Base-by-base conservation (phyloP, 2,888 invertebrate genomes). In the Itoplectis maculator region DNA sequence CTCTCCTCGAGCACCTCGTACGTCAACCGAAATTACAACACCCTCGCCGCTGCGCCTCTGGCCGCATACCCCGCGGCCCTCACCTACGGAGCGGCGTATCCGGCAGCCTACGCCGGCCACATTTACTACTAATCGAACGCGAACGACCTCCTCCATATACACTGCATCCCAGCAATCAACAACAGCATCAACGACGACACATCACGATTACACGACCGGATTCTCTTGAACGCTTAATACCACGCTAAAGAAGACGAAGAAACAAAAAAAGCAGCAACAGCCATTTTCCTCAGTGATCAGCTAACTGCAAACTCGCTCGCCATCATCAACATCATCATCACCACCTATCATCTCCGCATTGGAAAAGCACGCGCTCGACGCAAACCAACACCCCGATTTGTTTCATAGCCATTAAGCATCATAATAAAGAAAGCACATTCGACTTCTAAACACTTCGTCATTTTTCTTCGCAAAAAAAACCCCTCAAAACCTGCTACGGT, bases 1-100 rank as follows among this genome's bases (percentile, higher is more conserved):
- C 94, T 95, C 1, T 94, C 95, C 0, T 94, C 94, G 87, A 95
- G 95, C 91, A 94, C 94, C 5, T 95, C 95, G 89, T 94, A 94
- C 84, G 91, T 95, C 87, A 93, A 95, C 56, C 93, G 95, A 85
- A 94, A 95, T 90, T 94, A 94, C 93, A 95, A 95, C 85, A 93
- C 94, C 9, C 91, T 94, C 29, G 94, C 94, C 9, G 93, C 93
- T 76, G 90, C 93, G 11, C 91, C 94, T 0, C 93, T 94, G 78
- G 92, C 94, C n/a, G n/a, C n/a, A n/a, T n/a, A n/a, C 5, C 29
- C 29, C 29, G 29, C 29, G 3, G 29, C 29, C 15, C 56, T 83
- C 9, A 47, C 86, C 1, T 86, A 86, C 90, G 92, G 18, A 35
- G 82, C 85, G 8, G 85, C 88, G 51, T 76, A 82, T 49, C 82